Conservation (phyloP, 53 echinoderm and acorn worm species). For the Henricia sp. region DNA sequence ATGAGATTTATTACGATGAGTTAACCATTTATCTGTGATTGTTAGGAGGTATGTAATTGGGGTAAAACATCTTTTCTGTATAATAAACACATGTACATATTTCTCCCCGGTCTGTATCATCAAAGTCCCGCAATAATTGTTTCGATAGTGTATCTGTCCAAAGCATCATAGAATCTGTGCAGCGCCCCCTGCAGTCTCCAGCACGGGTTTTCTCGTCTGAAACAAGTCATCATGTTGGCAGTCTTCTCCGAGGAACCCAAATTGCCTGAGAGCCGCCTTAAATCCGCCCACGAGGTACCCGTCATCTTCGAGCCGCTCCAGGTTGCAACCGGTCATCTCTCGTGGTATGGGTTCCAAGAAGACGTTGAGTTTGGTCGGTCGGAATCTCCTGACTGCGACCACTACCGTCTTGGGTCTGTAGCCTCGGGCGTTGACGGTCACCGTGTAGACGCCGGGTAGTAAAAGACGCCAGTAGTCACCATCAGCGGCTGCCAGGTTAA, state of each 20-base stretch:
- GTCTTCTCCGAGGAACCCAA: constrained; percentile 37
- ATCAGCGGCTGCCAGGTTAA: constrained; percentile 56
- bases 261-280: constrained; percentile 42
- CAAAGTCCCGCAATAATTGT: too few species aligned
- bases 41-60: too few species aligned
- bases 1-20: too few species aligned
- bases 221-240: constrained; percentile 18
- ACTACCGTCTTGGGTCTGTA: constrained; percentile 72
- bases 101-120: too few species aligned
- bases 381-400: constrained; percentile 66
- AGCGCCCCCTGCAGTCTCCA: too few species aligned
- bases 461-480: constrained; percentile 90
- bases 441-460: constrained; percentile 82
- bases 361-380: constrained; percentile 73
- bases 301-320: neutral
- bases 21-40: too few species aligned
- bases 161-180: too few species aligned
- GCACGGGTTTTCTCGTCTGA: constrained; percentile 15
- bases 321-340: constrained; percentile 20
- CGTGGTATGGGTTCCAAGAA: constrained; percentile 60
- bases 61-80: too few species aligned
- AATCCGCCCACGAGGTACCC: constrained; percentile 48
- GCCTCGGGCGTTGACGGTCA: constrained; percentile 77
- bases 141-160: too few species aligned
- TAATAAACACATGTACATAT: too few species aligned